phyloP scores from a whole-genome alignment of 2,113 vertebrate species.

The Brienomyrus longianalis region DNA sequence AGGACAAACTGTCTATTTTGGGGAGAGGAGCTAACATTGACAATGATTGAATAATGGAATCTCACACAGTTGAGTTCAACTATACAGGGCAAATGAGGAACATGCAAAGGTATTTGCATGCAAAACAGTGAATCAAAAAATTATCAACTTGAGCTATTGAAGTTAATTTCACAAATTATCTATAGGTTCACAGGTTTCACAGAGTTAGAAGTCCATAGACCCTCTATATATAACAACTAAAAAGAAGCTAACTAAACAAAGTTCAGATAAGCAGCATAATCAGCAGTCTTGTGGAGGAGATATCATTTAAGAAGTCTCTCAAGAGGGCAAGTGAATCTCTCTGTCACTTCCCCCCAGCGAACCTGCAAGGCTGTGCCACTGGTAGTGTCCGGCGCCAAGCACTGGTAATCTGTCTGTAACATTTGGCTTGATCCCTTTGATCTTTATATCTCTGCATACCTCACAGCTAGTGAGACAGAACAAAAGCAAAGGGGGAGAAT shows the following conservation, averaged over 20 bases:
- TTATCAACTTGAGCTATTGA: too few species aligned
- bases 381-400: not conserved
- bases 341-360: not conserved
- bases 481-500: not conserved
- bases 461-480: slow-evolving; percentile 59
- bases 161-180: too few species aligned
- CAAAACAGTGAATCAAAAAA: too few species aligned
- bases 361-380: not conserved
- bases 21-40: too few species aligned
- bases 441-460: slow-evolving; percentile 69
- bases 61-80: too few species aligned
- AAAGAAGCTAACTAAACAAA: not conserved
- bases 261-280: not conserved
- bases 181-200: too few species aligned
- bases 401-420: slow-evolving; percentile 35
- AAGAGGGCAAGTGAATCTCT: not conserved
- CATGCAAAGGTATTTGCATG: too few species aligned
- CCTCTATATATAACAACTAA: not conserved
- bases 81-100: too few species aligned
- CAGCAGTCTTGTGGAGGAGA: not conserved
- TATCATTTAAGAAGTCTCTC: not conserved
- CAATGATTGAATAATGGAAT: too few species aligned
- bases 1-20: too few species aligned
- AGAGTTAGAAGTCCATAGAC: not conserved
- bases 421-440: slow-evolving; percentile 63